Conservation (phyloP, 2,113 vertebrate genomes). For the Podilymbus podiceps region DNA sequence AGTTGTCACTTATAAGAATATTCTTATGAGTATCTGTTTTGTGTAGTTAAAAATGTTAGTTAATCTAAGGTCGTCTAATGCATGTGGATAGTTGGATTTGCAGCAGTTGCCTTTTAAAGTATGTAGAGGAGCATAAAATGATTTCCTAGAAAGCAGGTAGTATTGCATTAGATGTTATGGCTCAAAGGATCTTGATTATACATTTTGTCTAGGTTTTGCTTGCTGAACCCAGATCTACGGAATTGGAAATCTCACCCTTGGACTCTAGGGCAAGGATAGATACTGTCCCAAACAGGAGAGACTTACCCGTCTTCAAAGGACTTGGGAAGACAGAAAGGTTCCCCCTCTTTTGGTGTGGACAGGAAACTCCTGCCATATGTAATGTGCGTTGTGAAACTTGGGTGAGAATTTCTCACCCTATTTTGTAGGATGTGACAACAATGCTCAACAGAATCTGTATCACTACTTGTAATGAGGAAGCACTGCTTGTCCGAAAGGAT, state of each 20-base stretch:
- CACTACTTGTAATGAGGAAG: not conserved
- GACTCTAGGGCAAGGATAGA: not conserved
- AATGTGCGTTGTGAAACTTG: not conserved
- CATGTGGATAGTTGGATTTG: not conserved
- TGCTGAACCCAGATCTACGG: not conserved
- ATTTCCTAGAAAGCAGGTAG: not conserved
- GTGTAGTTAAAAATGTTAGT: not conserved
- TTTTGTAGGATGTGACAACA: not conserved
- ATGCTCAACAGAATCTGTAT: not conserved
- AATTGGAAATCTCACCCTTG: not conserved
- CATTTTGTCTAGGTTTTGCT: not conserved
- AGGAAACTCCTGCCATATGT: not conserved
- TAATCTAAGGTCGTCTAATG: not conserved
- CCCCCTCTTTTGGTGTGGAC: not conserved
- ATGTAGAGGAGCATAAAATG: not conserved
- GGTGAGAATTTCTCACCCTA: fast-evolving
- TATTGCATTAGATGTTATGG: not conserved
- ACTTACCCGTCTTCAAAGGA: not conserved
- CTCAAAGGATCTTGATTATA: not conserved
- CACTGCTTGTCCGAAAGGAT: not conserved
- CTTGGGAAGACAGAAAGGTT: not conserved
- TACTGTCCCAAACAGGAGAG: not conserved
- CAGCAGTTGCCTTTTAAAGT: not conserved
- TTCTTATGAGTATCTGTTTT: not conserved
- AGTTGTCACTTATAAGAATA: not conserved